Base-by-base conservation (phyloP, 2,888 invertebrate species). In the Drosophila birchii region DNA sequence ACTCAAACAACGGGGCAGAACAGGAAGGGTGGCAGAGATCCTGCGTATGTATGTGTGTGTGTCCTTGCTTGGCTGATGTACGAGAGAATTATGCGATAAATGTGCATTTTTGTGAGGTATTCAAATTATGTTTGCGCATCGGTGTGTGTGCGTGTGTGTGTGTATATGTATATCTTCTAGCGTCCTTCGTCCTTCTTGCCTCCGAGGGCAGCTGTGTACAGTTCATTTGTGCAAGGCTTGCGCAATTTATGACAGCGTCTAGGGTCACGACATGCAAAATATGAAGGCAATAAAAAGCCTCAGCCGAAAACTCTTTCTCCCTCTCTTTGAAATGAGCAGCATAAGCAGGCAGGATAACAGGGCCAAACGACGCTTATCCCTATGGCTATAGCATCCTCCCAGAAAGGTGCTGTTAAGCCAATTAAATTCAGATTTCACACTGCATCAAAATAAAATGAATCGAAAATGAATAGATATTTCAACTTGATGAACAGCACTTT, bases 1-100 rank as follows among this genome's bases (percentile, higher is more conserved):
- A 6, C 23, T 23, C 38, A 16, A 14, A 14, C 11, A 11, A 32
- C n/a, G n/a, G 29, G n/a, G 20, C 16, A 14, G 18, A n/a, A n/a
- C 12, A 23, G 34, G 44, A 16, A 32, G 32, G 32, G 20, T 32
- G 29, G 14, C 1, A 11, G 12, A 14, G 34, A 41, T 74, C 54
- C 56, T 59, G 54, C 7, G 47, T 26, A 23, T 59, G 47, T 54
- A n/a, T 45, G n/a, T 47, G 57, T 11, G 45, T 26, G 32, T 67
- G 55, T 60, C 43, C 61, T 64, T 51, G 43, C 44, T 61, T 16
- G 55, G 53, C 54, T 74, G 74, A 78, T 78, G 74, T 78, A 78
- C 77, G 77, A 74, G 74, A 70, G 75, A 69, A 74, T 78, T 78
- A 78, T 78, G 78, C 77, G 78, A 78, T 78, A 78, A 78, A 78